Conservation (phyloP, 2,888 invertebrate genomes). For the Melangyna quadrimaculata region DNA sequence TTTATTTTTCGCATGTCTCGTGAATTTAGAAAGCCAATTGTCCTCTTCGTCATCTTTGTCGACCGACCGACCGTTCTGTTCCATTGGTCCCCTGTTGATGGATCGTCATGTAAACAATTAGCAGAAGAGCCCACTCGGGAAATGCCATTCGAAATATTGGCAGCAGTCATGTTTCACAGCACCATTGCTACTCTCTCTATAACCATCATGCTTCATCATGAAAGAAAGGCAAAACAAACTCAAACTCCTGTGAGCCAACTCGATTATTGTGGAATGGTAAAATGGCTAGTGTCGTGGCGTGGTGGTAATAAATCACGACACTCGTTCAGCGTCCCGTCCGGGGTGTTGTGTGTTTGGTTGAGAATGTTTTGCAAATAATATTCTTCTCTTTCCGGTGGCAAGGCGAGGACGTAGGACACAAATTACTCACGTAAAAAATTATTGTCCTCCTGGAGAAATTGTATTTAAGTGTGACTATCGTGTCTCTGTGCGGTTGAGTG, state of each 20-base stretch:
- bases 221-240: background rate
- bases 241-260: background rate
- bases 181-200: background rate
- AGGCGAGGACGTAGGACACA: background rate
- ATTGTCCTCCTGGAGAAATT: slow-evolving; percentile 45
- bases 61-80: too few relatives aligned
- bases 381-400: background rate
- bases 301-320: slow-evolving; percentile 61
- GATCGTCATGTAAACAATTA: slow-evolving; percentile 64
- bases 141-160: slow-evolving; percentile 43
- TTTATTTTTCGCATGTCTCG: slow-evolving; percentile 47
- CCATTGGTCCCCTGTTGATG: slow-evolving; percentile 49
- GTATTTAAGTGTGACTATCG: slow-evolving; percentile 41
- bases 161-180: slow-evolving; percentile 29
- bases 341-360: slow-evolving; percentile 21
- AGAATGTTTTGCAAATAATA: slow-evolving; percentile 49
- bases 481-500: slow-evolving; percentile 9
- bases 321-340: background rate
- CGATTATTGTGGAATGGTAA: slow-evolving; percentile 44
- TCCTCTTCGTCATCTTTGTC: background rate
- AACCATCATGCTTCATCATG: background rate
- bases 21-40: slow-evolving; percentile 54
- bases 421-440: slow-evolving; percentile 59
- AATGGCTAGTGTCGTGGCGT: background rate
- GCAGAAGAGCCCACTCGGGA: slow-evolving; percentile 35